phyloP scores from a whole-genome alignment of 2,113 vertebrate genomes.

The Cephalopterus ornatus region DNA sequence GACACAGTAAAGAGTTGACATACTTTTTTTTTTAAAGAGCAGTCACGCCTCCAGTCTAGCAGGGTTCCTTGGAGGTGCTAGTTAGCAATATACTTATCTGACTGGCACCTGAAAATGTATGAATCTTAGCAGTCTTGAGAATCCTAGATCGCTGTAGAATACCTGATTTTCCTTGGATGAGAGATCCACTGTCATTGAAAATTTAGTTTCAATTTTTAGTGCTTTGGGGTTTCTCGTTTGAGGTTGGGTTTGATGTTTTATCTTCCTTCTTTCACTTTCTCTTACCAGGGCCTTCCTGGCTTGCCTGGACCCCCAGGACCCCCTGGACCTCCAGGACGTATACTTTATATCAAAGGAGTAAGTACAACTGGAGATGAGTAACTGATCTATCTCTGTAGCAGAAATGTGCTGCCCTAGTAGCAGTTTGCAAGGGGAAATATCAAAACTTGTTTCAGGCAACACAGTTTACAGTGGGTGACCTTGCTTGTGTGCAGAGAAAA shows the following conservation, averaged over 20 bases:
- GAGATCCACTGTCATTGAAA: neutral
- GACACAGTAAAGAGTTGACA: neutral
- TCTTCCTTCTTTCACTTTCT: neutral
- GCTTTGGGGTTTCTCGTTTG: neutral
- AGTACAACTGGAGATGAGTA: slow-evolving; percentile 52
- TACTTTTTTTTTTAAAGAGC: neutral
- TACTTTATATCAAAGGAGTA: slow-evolving; percentile 90
- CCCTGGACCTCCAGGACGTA: slow-evolving; percentile 84
- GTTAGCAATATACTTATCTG: neutral
- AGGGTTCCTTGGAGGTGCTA: neutral
- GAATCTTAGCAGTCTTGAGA: neutral
- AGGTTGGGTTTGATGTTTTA: neutral
- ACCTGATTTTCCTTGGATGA: neutral
- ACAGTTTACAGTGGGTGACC: neutral
- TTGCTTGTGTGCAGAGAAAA: neutral
- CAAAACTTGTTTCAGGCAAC: neutral
- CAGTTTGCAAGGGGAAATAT: neutral
- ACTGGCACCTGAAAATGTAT: neutral
- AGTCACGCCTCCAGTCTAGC: neutral
- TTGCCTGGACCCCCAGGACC: slow-evolving; percentile 84
- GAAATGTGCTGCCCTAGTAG: neutral
- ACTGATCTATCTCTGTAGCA: neutral
- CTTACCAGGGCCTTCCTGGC: slow-evolving; percentile 79
- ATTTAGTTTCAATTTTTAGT: neutral
- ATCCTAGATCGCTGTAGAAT: neutral